Evolutionary conservation across 2,888 invertebrate species (phyloP).

Genomic region (Andrena dorsata): DNA sequence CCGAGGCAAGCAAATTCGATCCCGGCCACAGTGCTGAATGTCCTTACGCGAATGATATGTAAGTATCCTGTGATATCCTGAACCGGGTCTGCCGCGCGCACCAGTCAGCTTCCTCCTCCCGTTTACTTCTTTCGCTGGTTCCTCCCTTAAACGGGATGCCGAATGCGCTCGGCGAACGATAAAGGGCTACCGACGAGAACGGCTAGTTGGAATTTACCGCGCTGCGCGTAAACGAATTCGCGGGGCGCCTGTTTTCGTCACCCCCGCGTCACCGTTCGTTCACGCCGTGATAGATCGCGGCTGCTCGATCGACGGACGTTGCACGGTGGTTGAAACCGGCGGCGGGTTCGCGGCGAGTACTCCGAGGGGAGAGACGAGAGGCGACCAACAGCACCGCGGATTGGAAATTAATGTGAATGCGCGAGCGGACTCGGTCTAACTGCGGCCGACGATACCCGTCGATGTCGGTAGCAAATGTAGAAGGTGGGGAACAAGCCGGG

Average conservation of each 20-base stretch:
- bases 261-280: constrained; percentile 18
- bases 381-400: constrained; percentile 58
- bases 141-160: not conserved
- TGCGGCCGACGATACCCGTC: constrained; percentile 81
- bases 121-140: not conserved
- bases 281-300: not conserved
- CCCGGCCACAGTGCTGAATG: not conserved
- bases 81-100: not conserved
- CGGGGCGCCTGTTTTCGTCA: constrained; percentile 29
- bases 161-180: not conserved
- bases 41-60: constrained; percentile 31
- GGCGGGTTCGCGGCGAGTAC: constrained; percentile 1
- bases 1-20: constrained; percentile 22
- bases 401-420: constrained; percentile 82
- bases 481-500: constrained; percentile 68
- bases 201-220: not conserved
- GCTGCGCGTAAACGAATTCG: constrained; percentile 18
- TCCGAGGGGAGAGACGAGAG: not conserved
- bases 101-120: not conserved
- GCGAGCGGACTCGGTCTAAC: constrained; percentile 84
- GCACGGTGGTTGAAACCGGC: not conserved
- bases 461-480: constrained; percentile 71
- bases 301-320: not conserved
- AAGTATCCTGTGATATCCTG: constrained; percentile 6
- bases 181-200: not conserved